phyloP scores from a whole-genome alignment of 2,797 vertebrate species.

The Sphenopsis melanotis region DNA sequence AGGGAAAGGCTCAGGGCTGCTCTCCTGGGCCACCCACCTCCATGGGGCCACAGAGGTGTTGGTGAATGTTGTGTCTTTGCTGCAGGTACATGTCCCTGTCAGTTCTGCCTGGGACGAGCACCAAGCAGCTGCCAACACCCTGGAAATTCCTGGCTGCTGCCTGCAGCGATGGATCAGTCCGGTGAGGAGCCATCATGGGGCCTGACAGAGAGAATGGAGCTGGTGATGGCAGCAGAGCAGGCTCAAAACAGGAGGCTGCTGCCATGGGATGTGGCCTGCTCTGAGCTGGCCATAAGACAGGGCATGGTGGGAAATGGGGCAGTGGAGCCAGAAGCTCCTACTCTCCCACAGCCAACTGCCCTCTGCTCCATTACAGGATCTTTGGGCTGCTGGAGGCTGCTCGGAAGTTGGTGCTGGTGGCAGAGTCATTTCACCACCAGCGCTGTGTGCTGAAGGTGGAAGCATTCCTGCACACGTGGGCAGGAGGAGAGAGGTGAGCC shows the following conservation, averaged over 20 bases:
- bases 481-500: slow-evolving; percentile 48
- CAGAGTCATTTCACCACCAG: slow-evolving; percentile 89
- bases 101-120: slow-evolving; percentile 64
- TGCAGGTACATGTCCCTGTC: slow-evolving; percentile 88
- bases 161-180: slow-evolving; percentile 91
- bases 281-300: neutral
- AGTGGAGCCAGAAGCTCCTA: neutral
- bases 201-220: neutral
- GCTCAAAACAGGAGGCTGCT: neutral
- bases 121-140: neutral
- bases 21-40: neutral
- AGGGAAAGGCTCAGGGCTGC: neutral
- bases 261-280: accelerated
- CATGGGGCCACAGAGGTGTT: neutral
- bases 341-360: neutral
- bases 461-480: slow-evolving; percentile 67
- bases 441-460: slow-evolving; percentile 91
- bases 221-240: neutral
- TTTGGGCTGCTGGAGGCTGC: slow-evolving; percentile 81
- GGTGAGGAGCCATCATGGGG: slow-evolving; percentile 65
- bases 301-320: accelerated
- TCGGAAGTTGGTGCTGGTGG: slow-evolving; percentile 78
- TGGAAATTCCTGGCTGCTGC: slow-evolving; percentile 80
- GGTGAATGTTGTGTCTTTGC: neutral
- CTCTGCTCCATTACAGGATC: slow-evolving; percentile 71